Evolutionary conservation across 1,140 invertebrate genomes (phyloP).

Genomic region (Medauroidea extradentata): DNA sequence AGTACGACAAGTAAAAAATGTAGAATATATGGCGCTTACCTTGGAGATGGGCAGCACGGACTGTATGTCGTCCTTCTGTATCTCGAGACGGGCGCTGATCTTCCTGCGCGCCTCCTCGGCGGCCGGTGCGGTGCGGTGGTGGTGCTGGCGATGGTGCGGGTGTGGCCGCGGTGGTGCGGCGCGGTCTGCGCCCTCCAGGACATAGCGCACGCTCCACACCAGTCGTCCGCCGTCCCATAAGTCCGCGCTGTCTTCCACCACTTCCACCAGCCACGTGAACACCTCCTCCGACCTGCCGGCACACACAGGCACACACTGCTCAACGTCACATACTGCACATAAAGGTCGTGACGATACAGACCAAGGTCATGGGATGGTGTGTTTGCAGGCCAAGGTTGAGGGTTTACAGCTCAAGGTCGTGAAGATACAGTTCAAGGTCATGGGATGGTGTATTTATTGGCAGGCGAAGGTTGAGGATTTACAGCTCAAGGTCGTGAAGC

Average conservation of each 20-base stretch:
- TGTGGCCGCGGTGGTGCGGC: slow-evolving; percentile 32
- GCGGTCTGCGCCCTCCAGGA: slow-evolving; percentile 56
- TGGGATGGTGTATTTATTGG: no score
- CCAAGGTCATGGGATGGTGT: no score
- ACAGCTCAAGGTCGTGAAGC: no score
- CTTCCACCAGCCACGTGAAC: slow-evolving; percentile 86
- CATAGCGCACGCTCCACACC: slow-evolving; percentile 73
- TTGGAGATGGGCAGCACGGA: slow-evolving; percentile 91
- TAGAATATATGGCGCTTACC: no score
- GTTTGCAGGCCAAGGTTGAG: no score
- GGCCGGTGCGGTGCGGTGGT: slow-evolving; percentile 38
- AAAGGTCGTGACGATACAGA: no score
- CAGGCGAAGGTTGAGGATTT: no score
- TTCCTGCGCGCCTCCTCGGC: slow-evolving; percentile 58
- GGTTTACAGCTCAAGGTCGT: no score
- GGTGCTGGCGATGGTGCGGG: slow-evolving; percentile 25
- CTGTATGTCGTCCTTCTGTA: slow-evolving; percentile 92
- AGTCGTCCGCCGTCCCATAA: slow-evolving; percentile 74
- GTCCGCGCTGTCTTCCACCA: slow-evolving; percentile 70
- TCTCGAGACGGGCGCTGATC: slow-evolving; percentile 75
- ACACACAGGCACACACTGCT: no score
- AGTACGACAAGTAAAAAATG: no score
- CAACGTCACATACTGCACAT: no score
- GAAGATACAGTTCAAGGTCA: no score
- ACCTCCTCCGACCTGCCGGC: slow-evolving; percentile 78